phyloP scores from a whole-genome alignment of 2,888 invertebrate species.

The Hemicrepidius hirtus region DNA sequence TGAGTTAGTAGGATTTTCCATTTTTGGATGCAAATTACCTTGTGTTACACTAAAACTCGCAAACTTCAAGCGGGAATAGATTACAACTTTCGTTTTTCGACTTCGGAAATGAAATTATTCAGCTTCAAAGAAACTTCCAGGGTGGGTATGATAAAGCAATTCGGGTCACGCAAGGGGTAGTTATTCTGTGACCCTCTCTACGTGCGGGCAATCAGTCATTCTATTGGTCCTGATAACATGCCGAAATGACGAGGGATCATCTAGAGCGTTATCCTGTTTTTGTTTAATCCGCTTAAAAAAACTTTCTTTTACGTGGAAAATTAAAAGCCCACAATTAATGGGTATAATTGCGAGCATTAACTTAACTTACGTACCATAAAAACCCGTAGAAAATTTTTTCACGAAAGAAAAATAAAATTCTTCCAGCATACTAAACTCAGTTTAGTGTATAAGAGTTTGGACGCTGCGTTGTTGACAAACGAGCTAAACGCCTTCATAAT shows the following conservation, averaged over 20 bases:
- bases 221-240: conserved; percentile 29
- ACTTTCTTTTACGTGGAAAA: background rate
- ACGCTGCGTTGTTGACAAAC: conserved; percentile 21
- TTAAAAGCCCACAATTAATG: conserved; percentile 5
- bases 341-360: conserved; percentile 5
- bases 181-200: conserved; percentile 24
- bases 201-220: conserved; percentile 30
- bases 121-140: conserved; percentile 31
- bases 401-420: conserved; percentile 19
- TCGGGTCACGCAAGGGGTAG: conserved; percentile 34
- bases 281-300: background rate
- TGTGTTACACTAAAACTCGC: conserved; percentile 8
- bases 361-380: conserved; percentile 11
- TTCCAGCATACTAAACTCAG: conserved; percentile 14
- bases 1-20: conserved; percentile 7
- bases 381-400: conserved; percentile 6
- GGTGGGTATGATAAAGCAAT: conserved; percentile 29
- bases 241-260: conserved; percentile 18
- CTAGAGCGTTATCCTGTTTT: conserved; percentile 11
- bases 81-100: conserved; percentile 34
- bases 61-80: conserved; percentile 27
- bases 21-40: conserved; percentile 26
- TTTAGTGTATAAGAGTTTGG: conserved; percentile 20
- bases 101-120: conserved; percentile 39
- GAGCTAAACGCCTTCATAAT: conserved; percentile 16